phyloP scores from a whole-genome alignment of 2,888 invertebrate species.

The Himalopsyche anomala region DNA sequence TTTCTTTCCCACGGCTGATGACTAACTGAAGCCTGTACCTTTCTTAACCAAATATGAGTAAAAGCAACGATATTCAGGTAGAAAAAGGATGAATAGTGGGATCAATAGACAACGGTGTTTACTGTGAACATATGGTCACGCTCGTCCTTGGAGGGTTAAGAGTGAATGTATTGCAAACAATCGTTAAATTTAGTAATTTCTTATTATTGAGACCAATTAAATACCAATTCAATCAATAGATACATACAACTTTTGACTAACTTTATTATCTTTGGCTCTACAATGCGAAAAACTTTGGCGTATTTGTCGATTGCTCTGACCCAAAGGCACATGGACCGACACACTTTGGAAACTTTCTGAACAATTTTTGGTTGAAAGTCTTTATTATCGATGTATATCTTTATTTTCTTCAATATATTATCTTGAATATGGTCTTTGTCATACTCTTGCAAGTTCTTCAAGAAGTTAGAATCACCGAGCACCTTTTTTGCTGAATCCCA shows the following conservation, averaged over 20 bases:
- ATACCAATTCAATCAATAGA: not conserved
- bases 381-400: slow-evolving; percentile 88
- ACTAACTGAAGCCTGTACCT: too few relatives aligned
- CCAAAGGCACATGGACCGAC: slow-evolving; percentile 94
- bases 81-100: too few relatives aligned
- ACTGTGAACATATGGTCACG: too few relatives aligned
- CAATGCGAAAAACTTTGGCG: slow-evolving; percentile 89
- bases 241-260: slow-evolving; percentile 70
- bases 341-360: slow-evolving; percentile 91
- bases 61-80: too few relatives aligned
- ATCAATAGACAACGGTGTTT: too few relatives aligned
- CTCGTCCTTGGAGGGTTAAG: too few relatives aligned
- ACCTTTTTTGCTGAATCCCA: slow-evolving; percentile 91
- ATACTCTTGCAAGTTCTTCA: slow-evolving; percentile 88
- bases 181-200: too few relatives aligned
- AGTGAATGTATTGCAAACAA: too few relatives aligned
- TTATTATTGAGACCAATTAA: too few relatives aligned
- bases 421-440: slow-evolving; percentile 93
- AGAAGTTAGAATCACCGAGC: slow-evolving; percentile 88
- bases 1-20: too few relatives aligned
- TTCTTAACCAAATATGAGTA: too few relatives aligned
- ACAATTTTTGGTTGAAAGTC: slow-evolving; percentile 91
- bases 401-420: slow-evolving; percentile 84
- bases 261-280: slow-evolving; percentile 91
- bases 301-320: slow-evolving; percentile 94